A percentile compares a stretch with the other conserved stretches of the same genome.
These are phyloP conservation scores for Cervus canadensis DNA, from an alignment of 2,113 vertebrate genomes.

Conservation along the genomic window DNA sequence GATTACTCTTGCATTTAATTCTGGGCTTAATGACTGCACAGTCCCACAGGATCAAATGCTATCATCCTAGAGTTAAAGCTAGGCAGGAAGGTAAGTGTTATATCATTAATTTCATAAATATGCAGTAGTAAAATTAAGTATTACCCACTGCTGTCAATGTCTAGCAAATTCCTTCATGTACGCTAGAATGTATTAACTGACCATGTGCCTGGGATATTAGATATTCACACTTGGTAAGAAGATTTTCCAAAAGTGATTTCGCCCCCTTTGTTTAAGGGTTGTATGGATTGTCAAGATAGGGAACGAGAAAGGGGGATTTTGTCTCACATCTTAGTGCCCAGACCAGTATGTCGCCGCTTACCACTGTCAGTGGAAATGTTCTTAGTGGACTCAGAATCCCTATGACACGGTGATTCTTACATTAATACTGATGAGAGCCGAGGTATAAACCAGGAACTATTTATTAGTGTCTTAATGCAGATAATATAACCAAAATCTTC, in stretches of 20 bases:
- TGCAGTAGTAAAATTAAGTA: conserved; percentile 77
- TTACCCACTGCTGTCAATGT: conserved; percentile 66
- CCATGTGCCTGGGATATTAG: conserved; percentile 41
- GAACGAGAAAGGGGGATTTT: conserved; percentile 35
- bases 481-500: not conserved
- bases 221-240: conserved; percentile 55
- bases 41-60: conserved; percentile 77
- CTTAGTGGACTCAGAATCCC: conserved; percentile 26
- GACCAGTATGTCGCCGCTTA: not conserved
- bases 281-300: conserved; percentile 53
- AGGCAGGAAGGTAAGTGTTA: conserved; percentile 73
- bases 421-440: not conserved
- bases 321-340: not conserved
- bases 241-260: conserved; percentile 67
- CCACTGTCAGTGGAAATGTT: not conserved
- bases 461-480: not conserved
- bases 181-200: conserved; percentile 52
- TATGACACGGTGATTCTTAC: not conserved
- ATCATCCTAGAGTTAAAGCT: conserved; percentile 76
- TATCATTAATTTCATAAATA: conserved; percentile 81
- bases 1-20: conserved; percentile 71
- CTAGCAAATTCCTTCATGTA: conserved; percentile 55
- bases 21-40: conserved; percentile 63
- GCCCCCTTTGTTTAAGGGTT: conserved; percentile 53
- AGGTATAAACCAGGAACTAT: not conserved